Percentiles rank a stretch among this genome's conserved stretches.
Conservation (phyloP, 2,113 vertebrate genomes). For the Thunnus thynnus region DNA sequence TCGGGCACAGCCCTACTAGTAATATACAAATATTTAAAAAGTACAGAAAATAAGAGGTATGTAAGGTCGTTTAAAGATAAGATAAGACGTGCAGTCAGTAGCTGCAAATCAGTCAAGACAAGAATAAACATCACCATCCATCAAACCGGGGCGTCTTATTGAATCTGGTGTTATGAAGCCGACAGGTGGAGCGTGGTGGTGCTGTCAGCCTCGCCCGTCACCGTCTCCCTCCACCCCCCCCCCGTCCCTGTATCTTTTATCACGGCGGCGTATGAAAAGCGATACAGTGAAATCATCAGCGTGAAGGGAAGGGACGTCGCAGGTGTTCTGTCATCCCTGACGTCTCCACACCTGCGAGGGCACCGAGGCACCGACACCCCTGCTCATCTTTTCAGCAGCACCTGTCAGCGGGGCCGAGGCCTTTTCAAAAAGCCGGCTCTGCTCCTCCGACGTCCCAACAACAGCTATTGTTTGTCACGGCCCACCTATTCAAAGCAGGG, state of each 20-base stretch:
- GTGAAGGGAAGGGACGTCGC: constrained; percentile 37
- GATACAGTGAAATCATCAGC: constrained; percentile 45
- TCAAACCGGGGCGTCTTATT: not conserved
- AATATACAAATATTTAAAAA: too few species aligned
- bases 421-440: constrained; percentile 39
- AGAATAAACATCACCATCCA: not conserved
- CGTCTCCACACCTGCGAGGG: constrained; percentile 69
- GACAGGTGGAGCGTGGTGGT: constrained; percentile 46
- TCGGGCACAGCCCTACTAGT: too few species aligned
- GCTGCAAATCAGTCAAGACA: too few species aligned
- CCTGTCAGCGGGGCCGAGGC: constrained; percentile 42
- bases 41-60: too few species aligned
- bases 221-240: not conserved
- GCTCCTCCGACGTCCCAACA: constrained; percentile 33
- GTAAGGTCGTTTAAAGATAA: too few species aligned
- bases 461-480: constrained; percentile 46
- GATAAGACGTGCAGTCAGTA: too few species aligned
- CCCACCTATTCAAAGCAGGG: constrained; percentile 68
- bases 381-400: constrained; percentile 48
- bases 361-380: constrained; percentile 39
- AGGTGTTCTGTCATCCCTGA: constrained; percentile 63
- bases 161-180: constrained; percentile 3
- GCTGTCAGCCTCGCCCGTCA: constrained; percentile 15
- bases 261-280: constrained; percentile 49
- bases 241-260: constrained; percentile 32